Percentiles rank a stretch among this genome's conserved stretches.
Evolutionary conservation across 2,113 vertebrate species (phyloP).

Genomic region (Mesoclemmys tuberculata): DNA sequence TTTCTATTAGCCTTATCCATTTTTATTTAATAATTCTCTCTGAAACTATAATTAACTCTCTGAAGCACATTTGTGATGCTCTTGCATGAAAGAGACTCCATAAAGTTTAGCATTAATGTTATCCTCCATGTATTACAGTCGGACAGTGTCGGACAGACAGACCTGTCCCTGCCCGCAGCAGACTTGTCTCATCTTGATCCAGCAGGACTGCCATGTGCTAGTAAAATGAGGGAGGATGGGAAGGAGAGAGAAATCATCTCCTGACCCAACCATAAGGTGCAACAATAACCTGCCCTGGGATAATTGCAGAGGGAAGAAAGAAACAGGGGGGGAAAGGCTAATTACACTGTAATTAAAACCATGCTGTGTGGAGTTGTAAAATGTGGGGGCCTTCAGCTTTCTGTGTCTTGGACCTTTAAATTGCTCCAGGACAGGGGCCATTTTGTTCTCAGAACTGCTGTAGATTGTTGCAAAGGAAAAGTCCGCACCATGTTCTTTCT

Average conservation of each 20-base stretch:
- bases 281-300: not conserved
- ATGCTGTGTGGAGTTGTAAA: not conserved
- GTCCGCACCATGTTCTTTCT: not conserved
- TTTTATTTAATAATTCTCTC: conserved; percentile 41
- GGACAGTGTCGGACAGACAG: not conserved
- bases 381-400: not conserved
- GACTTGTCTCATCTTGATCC: not conserved
- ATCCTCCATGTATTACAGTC: not conserved
- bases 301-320: not conserved
- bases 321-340: not conserved
- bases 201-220: not conserved
- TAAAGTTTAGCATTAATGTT: conserved; percentile 51
- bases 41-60: conserved; percentile 65
- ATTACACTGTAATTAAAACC: not conserved
- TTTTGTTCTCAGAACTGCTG: not conserved
- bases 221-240: not conserved
- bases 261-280: not conserved
- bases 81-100: conserved; percentile 38
- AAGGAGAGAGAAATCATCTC: no score
- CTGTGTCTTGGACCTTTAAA: not conserved
- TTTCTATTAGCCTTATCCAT: conserved; percentile 52
- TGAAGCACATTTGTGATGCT: conserved; percentile 43
- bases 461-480: not conserved
- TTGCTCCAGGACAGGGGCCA: not conserved
- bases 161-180: not conserved